Evolutionary conservation across 2,113 vertebrate species (phyloP), one percentile per base, ranked within the genome.

Genomic region (Pimephales promelas): DNA sequence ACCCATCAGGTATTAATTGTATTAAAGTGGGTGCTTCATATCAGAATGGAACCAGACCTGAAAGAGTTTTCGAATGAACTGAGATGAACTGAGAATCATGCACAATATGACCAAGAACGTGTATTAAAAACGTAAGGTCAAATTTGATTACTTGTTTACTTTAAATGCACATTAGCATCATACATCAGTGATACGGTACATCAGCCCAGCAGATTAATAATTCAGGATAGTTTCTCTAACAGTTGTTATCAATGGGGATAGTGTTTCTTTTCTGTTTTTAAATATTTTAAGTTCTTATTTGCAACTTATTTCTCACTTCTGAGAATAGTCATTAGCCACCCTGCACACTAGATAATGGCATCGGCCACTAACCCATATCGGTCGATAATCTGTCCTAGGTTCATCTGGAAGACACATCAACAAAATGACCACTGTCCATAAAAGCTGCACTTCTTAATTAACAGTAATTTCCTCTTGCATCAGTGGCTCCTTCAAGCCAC

Each of bases 401-500:
- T 14, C 68, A 71, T 22, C 10, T 14, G 24, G 24, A 71, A 66
- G 9, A 47, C 34, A 79, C 22, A 66, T 34, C 31, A 34, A 34
- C 31, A 34, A 45, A 45, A 47, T 20, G 24, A 40, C 10, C 18
- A 45, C 28, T 28, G 34, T 64, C 77, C 59, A 66, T 28, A 54
- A 70, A 70, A 81, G 11, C 62, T 10, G 10, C 61, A 34, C 26
- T 40, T 13, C 3, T 26, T 68, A 31, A 70, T 81, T 56, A 70
- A 68, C 64, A 81, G 16, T 13, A 54, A 70, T 68, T 81, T 70
- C 47, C 62, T 34, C 24, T 80, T 36, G 79, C 79, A 70, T 70
- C 52, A 62, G 34, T 72, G 49, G 28, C 9, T 18, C 24, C 18
- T 22, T 56, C 8, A 76, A 34, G 22, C 31, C 52, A 36, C 28